Conservation (phyloP, 2,113 vertebrate genomes). For the Nibea coibor region DNA sequence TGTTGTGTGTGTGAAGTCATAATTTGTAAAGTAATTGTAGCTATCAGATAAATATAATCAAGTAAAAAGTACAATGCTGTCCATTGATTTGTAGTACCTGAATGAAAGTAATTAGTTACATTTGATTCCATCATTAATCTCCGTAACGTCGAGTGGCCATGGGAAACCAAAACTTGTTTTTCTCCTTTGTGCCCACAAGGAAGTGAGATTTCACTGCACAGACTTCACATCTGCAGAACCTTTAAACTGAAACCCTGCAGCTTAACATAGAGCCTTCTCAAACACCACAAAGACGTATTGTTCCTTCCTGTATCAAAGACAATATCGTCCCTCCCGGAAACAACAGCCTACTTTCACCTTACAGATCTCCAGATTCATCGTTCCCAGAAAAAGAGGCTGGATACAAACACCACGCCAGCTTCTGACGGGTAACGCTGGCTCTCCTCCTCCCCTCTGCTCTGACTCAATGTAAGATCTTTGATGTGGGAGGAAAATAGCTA, state of each 20-base stretch:
- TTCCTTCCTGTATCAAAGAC: conserved; percentile 13
- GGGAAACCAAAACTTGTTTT: neutral
- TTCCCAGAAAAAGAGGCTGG: conserved; percentile 5
- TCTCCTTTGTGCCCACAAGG: neutral
- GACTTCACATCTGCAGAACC: neutral
- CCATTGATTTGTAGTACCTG: neutral
- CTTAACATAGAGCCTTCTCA: neutral
- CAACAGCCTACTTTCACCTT: conserved; percentile 42
- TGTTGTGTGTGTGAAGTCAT: no score
- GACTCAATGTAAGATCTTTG: conserved; percentile 48
- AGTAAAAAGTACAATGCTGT: no score
- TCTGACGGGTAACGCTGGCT: conserved; percentile 15
- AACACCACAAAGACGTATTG: conserved; percentile 33
- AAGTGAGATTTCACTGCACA: conserved; percentile 1
- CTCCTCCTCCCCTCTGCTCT: conserved; percentile 26
- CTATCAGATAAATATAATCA: no score
- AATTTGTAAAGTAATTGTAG: no score
- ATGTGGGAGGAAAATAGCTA: conserved; percentile 46
- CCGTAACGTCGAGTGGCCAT: neutral
- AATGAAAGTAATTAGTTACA: neutral
- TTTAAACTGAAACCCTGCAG: conserved; percentile 3
- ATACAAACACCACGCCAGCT: neutral
- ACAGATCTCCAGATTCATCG: neutral
- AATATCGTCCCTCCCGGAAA: conserved; percentile 29
- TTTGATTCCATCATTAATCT: neutral